Conservation (phyloP, 1,140 invertebrate species). For the Babylonia areolata region DNA sequence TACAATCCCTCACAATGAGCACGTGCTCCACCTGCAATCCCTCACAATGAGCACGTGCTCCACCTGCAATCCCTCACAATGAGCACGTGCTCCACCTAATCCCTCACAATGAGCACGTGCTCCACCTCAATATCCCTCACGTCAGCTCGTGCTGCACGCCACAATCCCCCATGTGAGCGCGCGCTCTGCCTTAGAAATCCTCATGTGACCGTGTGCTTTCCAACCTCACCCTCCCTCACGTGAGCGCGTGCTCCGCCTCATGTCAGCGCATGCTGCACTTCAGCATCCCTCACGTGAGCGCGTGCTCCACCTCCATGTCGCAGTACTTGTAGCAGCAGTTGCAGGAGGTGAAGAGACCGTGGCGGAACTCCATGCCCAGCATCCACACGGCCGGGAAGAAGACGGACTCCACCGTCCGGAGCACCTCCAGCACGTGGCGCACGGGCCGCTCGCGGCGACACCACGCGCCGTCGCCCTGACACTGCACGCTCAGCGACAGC, state of each 20-base stretch:
- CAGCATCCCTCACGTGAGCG: not conserved
- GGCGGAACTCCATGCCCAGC: constrained; percentile 34
- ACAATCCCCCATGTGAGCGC: not conserved
- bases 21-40: too few species aligned
- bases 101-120: too few species aligned
- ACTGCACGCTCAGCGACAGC: not conserved
- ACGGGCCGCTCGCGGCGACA: not conserved
- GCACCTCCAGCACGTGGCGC: constrained; percentile 33
- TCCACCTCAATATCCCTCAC: not conserved
- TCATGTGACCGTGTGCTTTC: not conserved
- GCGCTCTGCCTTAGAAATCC: not conserved
- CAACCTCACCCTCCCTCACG: too few species aligned
- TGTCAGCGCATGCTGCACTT: not conserved
- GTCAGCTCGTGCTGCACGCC: not conserved
- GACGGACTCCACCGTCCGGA: constrained; percentile 31
- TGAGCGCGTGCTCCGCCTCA: too few species aligned
- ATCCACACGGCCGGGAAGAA: constrained; percentile 37
- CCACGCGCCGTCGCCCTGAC: not conserved
- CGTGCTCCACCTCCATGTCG: constrained; percentile 28
- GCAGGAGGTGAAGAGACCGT: constrained; percentile 34
- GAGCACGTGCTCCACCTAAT: too few species aligned
- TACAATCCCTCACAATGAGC: too few species aligned
- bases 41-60: too few species aligned
- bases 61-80: too few species aligned
- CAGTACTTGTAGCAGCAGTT: constrained; percentile 28